Percentiles rank a stretch among this genome's conserved stretches.
These are phyloP conservation scores for Globicephala melas DNA, from an alignment of 2,113 vertebrate genomes.

Conservation along the genomic window DNA sequence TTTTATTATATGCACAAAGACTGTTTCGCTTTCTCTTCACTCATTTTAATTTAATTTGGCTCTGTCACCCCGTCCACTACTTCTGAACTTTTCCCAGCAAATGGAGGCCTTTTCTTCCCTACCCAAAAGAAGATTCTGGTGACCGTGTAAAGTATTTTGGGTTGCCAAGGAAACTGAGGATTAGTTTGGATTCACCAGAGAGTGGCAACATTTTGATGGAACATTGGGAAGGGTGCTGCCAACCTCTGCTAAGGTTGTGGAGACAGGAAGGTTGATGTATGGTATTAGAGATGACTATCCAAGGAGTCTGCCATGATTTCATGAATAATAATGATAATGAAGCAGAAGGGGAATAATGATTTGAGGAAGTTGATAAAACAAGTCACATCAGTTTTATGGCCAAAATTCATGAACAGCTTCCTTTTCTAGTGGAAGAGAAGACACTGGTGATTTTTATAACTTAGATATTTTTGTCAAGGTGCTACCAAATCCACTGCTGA, in stretches of 20 bases:
- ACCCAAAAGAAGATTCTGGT: neutral
- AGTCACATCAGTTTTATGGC: neutral
- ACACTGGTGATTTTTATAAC: neutral
- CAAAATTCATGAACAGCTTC: neutral
- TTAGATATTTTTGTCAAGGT: constrained; percentile 7
- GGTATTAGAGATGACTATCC: neutral
- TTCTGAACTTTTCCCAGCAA: neutral
- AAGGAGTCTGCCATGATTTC: neutral
- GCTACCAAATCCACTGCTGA: neutral
- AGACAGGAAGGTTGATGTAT: neutral
- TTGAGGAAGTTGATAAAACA: constrained; percentile 8
- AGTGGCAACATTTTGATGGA: neutral
- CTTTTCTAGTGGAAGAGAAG: neutral
- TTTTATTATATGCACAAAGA: neutral
- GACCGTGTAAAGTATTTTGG: neutral
- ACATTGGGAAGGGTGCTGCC: neutral
- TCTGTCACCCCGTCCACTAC: neutral
- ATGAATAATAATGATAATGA: constrained; percentile 11
- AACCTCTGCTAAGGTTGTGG: neutral
- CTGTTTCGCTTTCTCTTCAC: neutral
- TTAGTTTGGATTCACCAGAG: neutral
- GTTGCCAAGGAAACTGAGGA: neutral
- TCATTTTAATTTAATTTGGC: neutral
- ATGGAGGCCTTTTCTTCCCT: neutral
- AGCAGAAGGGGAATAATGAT: neutral